A percentile compares a stretch with the other conserved stretches of the same genome.
These are phyloP conservation scores for Ceyx melanurus DNA, from an alignment of 2,113 vertebrate genomes.

Conservation along the genomic window DNA sequence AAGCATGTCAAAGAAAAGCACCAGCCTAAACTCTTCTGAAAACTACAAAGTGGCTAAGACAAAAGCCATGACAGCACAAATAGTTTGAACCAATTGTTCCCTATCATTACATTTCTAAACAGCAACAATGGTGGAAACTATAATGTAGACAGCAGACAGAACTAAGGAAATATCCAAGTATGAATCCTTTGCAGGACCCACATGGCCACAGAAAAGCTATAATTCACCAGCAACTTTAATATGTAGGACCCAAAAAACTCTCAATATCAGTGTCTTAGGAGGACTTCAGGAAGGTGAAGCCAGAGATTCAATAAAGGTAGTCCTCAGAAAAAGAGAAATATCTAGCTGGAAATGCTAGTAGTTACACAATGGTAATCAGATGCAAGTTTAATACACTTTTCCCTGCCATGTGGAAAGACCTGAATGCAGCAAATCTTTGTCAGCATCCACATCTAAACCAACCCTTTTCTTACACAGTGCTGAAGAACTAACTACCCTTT, in stretches of 20 bases:
- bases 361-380: background rate
- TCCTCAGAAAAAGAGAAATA: background rate
- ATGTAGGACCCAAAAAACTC: background rate
- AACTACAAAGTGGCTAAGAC: background rate
- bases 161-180: background rate
- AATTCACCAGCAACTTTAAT: background rate
- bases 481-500: background rate
- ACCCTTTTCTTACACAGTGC: background rate
- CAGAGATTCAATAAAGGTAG: background rate
- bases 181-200: background rate
- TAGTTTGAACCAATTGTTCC: background rate
- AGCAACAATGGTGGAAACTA: background rate
- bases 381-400: background rate
- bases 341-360: background rate
- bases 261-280: background rate
- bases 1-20: background rate
- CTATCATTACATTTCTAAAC: background rate
- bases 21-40: background rate
- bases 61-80: background rate
- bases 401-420: background rate
- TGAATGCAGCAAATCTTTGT: background rate
- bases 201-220: background rate
- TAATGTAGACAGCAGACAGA: background rate
- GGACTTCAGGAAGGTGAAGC: background rate
- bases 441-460: background rate